Base-by-base conservation (phyloP, 2,888 invertebrate genomes). In the Ophion costatus region DNA sequence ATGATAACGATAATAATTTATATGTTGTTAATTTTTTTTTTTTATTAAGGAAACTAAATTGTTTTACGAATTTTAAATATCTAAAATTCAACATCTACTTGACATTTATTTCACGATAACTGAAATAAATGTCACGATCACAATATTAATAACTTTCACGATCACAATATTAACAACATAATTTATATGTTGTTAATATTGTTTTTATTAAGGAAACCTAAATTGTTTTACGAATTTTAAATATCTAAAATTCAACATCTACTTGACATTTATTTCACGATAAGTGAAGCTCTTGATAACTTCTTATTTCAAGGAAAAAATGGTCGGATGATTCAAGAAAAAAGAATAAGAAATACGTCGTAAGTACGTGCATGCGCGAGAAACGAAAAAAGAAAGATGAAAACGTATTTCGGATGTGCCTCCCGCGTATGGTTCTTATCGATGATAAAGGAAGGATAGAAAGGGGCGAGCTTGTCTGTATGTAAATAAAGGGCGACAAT, bases 401-500 rank as follows among this genome's bases (percentile, higher is more conserved):
- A 38, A 69, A 67, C n/a, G 3, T 24, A 24, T 63, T 45, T 51
- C n/a, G 7, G n/a, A 45, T 14, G 45, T 45, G 17, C 4, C 42
- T 42, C 7, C 29, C 59, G 51, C 5, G 14, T 14, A 20, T 2
- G 70, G 11, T 63, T 71, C 45, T 76, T 71, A 71, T 82, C 81
- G 29, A 76, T 20, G 66, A 11, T 57, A 20, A 14, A 29, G 57
- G 45, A 42, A 56, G 70, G 64, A 61, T 33, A n/a, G 45, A 38
- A 51, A 22, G 66, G 66, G 29, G 22, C 59, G 59, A 81, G 70
- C 70, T 45, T 64, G 70, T 84, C 81, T 81, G 38, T 84, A 82
- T 84, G 84, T 64, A 82, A 84, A 84, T 84, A 82, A 79, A 64
- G 11, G 42, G 61, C 29, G 9, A 33, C n/a, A 22, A 66, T 66